A percentile compares a stretch with the other conserved stretches of the same genome.
Conservation (phyloP, 1,140 invertebrate species). For the Daktulosphaira vitifoliae region DNA sequence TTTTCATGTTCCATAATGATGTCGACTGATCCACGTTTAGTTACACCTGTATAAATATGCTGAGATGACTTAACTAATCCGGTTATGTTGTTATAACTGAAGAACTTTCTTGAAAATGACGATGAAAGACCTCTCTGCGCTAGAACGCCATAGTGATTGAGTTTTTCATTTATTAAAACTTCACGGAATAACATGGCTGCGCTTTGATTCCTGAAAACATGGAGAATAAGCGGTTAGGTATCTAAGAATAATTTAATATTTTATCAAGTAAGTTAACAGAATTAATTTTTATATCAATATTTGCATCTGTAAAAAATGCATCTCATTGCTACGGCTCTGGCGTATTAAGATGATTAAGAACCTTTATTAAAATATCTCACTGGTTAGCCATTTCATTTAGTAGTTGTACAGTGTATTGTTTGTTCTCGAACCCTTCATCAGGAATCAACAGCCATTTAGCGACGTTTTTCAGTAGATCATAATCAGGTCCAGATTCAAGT, state of each 20-base stretch:
- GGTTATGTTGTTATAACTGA: conserved; percentile 53
- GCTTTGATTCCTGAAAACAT: conserved; percentile 33
- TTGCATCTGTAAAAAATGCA: no score
- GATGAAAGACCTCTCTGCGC: conserved; percentile 61
- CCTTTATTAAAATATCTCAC: conserved; percentile 35
- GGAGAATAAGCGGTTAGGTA: not conserved
- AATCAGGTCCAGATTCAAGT: conserved; percentile 50
- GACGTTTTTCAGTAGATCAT: conserved; percentile 49
- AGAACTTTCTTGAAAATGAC: conserved; percentile 55
- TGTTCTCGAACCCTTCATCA: conserved; percentile 56
- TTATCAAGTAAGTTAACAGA: no score
- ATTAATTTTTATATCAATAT: no score
- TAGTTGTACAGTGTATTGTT: conserved; percentile 57
- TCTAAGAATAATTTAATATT: no score
- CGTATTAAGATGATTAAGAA: not conserved
- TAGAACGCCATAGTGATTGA: conserved; percentile 60
- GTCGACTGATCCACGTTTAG: conserved; percentile 67
- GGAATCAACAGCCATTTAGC: conserved; percentile 48
- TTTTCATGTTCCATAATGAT: conserved; percentile 53
- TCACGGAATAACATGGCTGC: conserved; percentile 31
- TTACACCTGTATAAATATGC: conserved; percentile 61
- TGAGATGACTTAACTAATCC: conserved; percentile 64
- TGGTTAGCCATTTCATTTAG: conserved; percentile 52
- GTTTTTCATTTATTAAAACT: conserved; percentile 43
- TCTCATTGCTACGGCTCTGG: no score